Evolutionary conservation across 2,113 vertebrate species (phyloP).

Genomic region (Hippocampus mohnikei): DNA sequence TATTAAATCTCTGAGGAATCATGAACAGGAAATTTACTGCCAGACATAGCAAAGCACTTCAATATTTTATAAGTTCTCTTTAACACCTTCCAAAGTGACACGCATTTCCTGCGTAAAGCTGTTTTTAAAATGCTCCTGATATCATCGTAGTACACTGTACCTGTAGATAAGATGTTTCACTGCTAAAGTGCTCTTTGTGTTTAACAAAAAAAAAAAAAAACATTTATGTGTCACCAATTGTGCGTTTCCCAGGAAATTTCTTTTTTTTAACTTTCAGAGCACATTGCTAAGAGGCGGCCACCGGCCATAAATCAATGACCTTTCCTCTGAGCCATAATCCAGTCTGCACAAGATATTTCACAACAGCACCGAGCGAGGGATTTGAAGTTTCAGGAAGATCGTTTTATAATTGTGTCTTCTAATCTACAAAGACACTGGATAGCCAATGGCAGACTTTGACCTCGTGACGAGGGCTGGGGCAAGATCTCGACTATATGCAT

Average conservation of each 20-base stretch:
- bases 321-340: conserved; percentile 56
- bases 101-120: conserved; percentile 45
- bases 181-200: conserved; percentile 16
- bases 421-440: not conserved
- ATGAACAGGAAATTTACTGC: conserved; percentile 76
- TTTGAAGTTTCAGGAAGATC: conserved; percentile 47
- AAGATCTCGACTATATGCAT: not conserved
- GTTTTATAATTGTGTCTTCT: conserved; percentile 38
- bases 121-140: conserved; percentile 46
- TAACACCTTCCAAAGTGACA: conserved; percentile 57
- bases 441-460: not conserved
- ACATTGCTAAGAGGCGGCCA: conserved; percentile 32
- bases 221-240: conserved; percentile 4
- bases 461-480: not conserved
- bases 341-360: conserved; percentile 45
- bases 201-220: conserved; percentile 16
- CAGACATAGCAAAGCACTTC: conserved; percentile 60
- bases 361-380: conserved; percentile 43
- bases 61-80: conserved; percentile 70
- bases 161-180: conserved; percentile 42
- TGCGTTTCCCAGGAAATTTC: not conserved
- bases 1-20: conserved; percentile 77
- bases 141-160: conserved; percentile 28
- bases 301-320: conserved; percentile 55
- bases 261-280: conserved; percentile 7